Conservation (phyloP, 2,888 invertebrate genomes). For the Halocaridina rubra region DNA sequence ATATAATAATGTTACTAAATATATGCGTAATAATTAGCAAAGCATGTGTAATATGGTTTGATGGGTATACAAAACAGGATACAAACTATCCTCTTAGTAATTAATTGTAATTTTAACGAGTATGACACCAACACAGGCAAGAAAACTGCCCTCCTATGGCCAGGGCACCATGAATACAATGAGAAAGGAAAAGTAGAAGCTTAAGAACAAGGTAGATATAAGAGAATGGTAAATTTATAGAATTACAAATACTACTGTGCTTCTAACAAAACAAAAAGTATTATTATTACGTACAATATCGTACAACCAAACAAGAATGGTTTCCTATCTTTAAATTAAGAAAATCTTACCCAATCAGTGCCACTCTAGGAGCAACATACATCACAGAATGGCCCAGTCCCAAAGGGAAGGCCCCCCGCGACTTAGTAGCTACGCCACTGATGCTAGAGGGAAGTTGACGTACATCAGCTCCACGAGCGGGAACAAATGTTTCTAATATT, state of each 20-base stretch:
- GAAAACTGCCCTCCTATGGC: background rate
- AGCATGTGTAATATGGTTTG: no score
- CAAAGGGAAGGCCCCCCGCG: constrained; percentile 89
- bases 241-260: background rate
- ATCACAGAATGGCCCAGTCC: constrained; percentile 89
- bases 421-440: constrained; percentile 69
- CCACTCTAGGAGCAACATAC: constrained; percentile 85
- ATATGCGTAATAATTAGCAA: no score
- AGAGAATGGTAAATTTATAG: no score
- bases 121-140: no score
- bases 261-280: background rate
- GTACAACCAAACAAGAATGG: no score
- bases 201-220: no score
- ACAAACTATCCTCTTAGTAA: no score
- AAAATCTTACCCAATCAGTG: constrained; percentile 81
- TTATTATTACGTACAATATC: no score
- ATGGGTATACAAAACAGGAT: no score
- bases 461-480: constrained; percentile 65
- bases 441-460: constrained; percentile 80
- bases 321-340: no score
- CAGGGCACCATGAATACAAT: background rate
- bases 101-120: no score
- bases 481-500: constrained; percentile 33
- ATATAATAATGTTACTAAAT: no score
- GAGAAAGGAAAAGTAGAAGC: background rate